phyloP scores from a whole-genome alignment of 37 sponge, comb jelly and placozoan genomes.

The Chondrosia reniformis region DNA sequence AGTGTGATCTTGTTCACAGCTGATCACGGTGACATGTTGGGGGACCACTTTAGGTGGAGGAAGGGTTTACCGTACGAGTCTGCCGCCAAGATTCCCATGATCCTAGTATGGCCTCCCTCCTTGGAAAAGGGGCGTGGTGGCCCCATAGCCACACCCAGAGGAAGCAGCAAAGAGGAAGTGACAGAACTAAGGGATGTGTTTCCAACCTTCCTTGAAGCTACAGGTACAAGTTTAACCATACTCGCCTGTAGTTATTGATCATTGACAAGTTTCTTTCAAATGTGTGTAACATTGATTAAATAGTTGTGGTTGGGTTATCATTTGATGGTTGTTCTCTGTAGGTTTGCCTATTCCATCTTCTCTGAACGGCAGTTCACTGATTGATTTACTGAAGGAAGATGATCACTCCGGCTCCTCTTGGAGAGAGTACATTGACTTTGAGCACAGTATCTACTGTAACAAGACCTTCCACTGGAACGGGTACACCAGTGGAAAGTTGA shows the following conservation, averaged over 20 bases:
- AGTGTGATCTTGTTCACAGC: constrained; percentile 65
- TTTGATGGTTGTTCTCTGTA: no score
- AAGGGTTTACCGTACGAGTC: constrained; percentile 63
- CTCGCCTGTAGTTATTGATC: no score
- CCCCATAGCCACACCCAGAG: constrained; percentile 13
- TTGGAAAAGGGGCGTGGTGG: constrained; percentile 30
- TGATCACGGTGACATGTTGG: constrained; percentile 79
- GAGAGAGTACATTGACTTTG: constrained; percentile 57
- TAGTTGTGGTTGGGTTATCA: no score
- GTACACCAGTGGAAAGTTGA: constrained; percentile 49
- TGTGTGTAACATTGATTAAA: no score
- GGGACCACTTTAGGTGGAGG: constrained; percentile 67
- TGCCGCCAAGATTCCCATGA: constrained; percentile 53
- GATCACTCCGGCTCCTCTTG: not conserved
- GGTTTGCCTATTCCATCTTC: not conserved
- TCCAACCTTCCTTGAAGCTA: constrained; percentile 59
- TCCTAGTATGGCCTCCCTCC: constrained; percentile 46
- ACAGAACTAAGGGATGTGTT: constrained; percentile 62
- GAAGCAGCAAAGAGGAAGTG: constrained; percentile 15
- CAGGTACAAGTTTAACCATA: no score
- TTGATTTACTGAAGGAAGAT: not conserved
- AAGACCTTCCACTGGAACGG: constrained; percentile 72
- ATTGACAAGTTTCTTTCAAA: no score
- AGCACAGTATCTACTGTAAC: constrained; percentile 57
- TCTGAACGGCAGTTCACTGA: constrained; percentile 50